phyloP scores from a whole-genome alignment of 2,113 vertebrate genomes.

The Astatotilapia flaviijosephi region DNA sequence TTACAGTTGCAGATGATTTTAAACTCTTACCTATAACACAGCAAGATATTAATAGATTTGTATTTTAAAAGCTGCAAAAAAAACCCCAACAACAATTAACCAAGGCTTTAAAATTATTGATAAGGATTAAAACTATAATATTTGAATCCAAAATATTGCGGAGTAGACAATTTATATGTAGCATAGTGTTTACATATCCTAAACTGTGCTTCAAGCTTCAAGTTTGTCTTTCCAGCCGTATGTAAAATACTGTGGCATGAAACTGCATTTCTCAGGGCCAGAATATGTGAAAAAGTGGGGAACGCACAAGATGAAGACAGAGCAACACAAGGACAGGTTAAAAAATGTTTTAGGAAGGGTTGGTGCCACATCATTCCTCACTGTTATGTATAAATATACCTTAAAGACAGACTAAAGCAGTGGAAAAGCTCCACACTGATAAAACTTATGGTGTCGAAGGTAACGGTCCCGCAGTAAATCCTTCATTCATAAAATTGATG shows the following conservation, averaged over 20 bases:
- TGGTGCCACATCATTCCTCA: not conserved
- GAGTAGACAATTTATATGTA: not conserved
- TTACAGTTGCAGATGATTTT: not conserved
- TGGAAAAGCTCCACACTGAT: not conserved
- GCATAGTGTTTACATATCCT: not conserved
- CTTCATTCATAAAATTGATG: not conserved
- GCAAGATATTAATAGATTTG: not conserved
- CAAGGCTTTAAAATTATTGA: not conserved
- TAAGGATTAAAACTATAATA: not conserved
- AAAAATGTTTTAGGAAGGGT: not conserved
- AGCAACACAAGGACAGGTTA: not conserved
- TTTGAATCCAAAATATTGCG: not conserved
- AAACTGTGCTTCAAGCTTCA: not conserved
- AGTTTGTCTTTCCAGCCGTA: not conserved
- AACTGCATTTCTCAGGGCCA: not conserved
- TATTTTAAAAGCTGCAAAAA: not conserved
- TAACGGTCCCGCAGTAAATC: not conserved
- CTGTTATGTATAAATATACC: not conserved
- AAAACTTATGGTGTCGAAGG: accelerated
- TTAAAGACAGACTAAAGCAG: not conserved
- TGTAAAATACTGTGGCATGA: not conserved
- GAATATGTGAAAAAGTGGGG: not conserved
- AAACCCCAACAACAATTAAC: not conserved
- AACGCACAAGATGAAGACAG: not conserved
- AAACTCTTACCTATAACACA: not conserved